A percentile compares a stretch with the other conserved stretches of the same genome.
phyloP scores from a whole-genome alignment of 2,113 vertebrate genomes.

The Saguinus midas region DNA sequence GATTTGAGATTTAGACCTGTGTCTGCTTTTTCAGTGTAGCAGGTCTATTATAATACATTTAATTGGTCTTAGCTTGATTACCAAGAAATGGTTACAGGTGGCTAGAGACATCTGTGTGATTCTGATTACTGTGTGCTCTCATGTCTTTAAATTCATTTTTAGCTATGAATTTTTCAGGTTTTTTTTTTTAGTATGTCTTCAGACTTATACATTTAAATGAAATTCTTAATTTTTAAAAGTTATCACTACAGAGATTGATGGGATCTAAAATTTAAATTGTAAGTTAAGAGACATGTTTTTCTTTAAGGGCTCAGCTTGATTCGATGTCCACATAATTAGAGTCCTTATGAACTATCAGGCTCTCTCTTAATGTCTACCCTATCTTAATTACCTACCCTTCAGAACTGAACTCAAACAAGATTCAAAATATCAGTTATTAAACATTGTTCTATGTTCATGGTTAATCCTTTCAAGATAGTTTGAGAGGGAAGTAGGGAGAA shows the following conservation, averaged over 20 bases:
- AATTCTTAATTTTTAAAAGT: background rate
- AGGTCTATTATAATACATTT: constrained; percentile 28
- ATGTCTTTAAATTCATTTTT: constrained; percentile 8
- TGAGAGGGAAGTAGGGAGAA: background rate
- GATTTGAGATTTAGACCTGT: background rate
- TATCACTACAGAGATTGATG: background rate
- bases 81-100: background rate
- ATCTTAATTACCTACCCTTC: background rate
- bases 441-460: background rate
- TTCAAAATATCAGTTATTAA: background rate
- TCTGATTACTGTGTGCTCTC: background rate
- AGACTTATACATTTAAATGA: background rate
- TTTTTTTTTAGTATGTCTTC: background rate
- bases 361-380: background rate
- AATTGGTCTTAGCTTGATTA: background rate
- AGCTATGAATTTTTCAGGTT: background rate
- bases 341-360: background rate
- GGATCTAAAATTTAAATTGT: background rate
- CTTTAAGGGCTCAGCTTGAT: background rate
- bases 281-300: background rate
- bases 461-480: background rate
- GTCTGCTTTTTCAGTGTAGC: background rate
- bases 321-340: background rate
- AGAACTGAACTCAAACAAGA: background rate
- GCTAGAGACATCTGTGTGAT: background rate